These are phyloP conservation scores for Perca fluviatilis DNA, from an alignment of 2,113 vertebrate species.

Conservation along the genomic window DNA sequence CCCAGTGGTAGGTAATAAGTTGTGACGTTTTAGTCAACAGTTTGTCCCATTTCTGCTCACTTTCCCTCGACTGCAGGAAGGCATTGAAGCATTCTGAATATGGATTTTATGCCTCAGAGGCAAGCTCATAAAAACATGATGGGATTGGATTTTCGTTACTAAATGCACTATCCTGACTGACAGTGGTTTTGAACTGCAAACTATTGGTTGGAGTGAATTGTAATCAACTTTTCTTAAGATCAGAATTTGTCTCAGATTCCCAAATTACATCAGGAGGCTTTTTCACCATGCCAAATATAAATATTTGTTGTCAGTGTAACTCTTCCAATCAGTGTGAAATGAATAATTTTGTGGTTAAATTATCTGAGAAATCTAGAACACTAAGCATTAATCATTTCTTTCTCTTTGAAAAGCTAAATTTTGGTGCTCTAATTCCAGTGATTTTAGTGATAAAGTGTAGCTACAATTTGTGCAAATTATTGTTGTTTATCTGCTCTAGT, in stretches of 20 bases:
- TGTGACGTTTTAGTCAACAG: constrained; percentile 16
- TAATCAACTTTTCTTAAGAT: not conserved
- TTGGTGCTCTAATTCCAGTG: not conserved
- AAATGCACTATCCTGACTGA: not conserved
- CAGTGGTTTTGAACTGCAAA: not conserved
- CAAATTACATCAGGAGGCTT: not conserved
- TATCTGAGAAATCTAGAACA: not conserved
- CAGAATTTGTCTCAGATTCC: not conserved
- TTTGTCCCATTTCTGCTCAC: constrained; percentile 28
- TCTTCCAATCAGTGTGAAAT: not conserved
- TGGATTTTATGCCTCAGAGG: constrained; percentile 7
- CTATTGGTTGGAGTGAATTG: not conserved
- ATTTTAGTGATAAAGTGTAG: not conserved
- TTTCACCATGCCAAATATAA: not conserved
- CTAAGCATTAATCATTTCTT: not conserved
- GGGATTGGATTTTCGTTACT: constrained; percentile 3
- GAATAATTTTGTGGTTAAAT: not conserved
- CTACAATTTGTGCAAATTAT: not conserved
- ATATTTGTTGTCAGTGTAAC: not conserved
- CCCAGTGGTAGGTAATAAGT: constrained; percentile 10
- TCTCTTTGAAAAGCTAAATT: not conserved
- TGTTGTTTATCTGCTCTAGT: not conserved
- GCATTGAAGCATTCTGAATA: constrained; percentile 5
- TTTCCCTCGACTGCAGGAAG: not conserved
- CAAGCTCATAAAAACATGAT: too few relatives aligned